Conservation (phyloP, 2,797 vertebrate genomes). For the Acrocephalus scirpaceus region DNA sequence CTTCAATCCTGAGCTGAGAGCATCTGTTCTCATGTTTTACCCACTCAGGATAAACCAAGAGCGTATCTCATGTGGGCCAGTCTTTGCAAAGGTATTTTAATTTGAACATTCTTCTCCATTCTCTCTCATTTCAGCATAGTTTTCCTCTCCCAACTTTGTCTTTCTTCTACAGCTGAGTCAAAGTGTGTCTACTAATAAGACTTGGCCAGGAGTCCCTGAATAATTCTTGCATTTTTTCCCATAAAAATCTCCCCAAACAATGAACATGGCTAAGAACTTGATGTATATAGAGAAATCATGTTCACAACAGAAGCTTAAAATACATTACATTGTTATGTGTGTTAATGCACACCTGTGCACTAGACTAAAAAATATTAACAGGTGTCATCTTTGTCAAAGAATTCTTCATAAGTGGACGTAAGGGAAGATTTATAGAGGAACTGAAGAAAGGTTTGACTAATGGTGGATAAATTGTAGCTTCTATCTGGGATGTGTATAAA, state of each 20-base stretch:
- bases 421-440: background rate
- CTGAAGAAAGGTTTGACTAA: background rate
- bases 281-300: background rate
- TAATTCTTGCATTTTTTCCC: background rate
- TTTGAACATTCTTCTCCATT: background rate
- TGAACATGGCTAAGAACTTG: background rate
- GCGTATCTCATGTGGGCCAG: background rate
- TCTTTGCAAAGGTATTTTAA: background rate
- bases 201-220: background rate
- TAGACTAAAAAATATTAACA: background rate
- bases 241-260: background rate
- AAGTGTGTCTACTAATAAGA: background rate
- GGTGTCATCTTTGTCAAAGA: background rate
- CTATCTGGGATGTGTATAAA: background rate
- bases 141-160: background rate
- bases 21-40: background rate
- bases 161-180: background rate
- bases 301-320: background rate
- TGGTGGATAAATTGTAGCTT: background rate
- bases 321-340: background rate
- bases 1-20: background rate
- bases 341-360: background rate
- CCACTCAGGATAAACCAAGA: background rate
- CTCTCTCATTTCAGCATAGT: background rate
- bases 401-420: background rate